phyloP scores from a whole-genome alignment of 2,113 vertebrate species.

The Brienomyrus brachyistius region DNA sequence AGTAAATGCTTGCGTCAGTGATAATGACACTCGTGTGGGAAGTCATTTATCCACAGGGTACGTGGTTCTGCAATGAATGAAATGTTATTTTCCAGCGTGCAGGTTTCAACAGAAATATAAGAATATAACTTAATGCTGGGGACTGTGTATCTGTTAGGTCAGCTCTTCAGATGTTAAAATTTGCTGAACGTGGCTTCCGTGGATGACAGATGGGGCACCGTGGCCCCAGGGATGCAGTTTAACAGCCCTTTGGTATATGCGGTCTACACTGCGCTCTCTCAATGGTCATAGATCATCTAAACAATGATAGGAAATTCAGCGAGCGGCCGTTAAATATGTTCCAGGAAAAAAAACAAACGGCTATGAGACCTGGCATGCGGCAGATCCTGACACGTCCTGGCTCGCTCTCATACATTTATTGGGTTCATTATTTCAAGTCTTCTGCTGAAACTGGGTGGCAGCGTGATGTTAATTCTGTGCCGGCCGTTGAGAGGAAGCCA shows the following conservation, averaged over 20 bases:
- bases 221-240: background rate
- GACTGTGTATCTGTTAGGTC: background rate
- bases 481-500: background rate
- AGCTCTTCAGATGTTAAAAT: background rate
- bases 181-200: background rate
- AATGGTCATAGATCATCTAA: background rate
- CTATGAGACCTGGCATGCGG: background rate
- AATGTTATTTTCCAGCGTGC: background rate
- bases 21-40: background rate
- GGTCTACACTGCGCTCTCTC: background rate
- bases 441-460: background rate
- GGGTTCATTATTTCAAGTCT: background rate
- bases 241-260: background rate
- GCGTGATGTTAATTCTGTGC: background rate
- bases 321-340: background rate
- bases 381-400: background rate
- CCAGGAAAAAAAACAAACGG: background rate
- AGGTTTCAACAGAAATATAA: background rate
- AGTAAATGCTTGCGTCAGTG: background rate
- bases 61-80: background rate
- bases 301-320: background rate
- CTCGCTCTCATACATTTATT: background rate
- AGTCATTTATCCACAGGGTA: background rate
- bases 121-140: background rate
- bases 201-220: background rate